phyloP scores from a whole-genome alignment of 2,888 invertebrate genomes.

The Bellardia pandia region DNA sequence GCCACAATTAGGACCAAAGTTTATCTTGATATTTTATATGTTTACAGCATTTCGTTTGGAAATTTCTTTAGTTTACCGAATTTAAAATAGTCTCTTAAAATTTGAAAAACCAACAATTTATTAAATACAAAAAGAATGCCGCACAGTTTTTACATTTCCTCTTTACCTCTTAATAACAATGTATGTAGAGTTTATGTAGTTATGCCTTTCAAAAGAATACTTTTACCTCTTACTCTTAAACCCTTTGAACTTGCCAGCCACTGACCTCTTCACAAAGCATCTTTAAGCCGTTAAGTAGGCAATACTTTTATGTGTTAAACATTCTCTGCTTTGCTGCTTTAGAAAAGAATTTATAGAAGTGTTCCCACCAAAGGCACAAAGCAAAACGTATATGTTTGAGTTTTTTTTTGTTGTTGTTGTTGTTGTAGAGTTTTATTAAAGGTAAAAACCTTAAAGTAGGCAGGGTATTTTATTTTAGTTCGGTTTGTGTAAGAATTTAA shows the following conservation, averaged over 20 bases:
- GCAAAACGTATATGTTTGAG: background rate
- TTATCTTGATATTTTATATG: no score
- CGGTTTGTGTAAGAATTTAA: no score
- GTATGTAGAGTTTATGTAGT: background rate
- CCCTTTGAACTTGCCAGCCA: slow-evolving; percentile 24
- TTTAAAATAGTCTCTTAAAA: no score
- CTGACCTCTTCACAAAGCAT: slow-evolving; percentile 18
- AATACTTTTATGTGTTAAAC: slow-evolving; percentile 11
- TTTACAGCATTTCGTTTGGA: no score
- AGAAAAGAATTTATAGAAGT: background rate
- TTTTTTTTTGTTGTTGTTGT: no score
- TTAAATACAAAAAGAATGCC: no score
- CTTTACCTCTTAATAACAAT: background rate
- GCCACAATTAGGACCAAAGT: no score
- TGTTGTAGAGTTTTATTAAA: background rate
- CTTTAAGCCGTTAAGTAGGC: background rate
- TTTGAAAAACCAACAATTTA: no score
- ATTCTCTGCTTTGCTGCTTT: background rate
- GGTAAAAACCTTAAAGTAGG: background rate
- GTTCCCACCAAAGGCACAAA: background rate
- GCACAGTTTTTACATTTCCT: background rate
- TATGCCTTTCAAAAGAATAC: background rate
- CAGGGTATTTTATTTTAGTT: background rate
- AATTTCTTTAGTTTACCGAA: no score
- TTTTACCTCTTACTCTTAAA: background rate